Conservation (phyloP, 2,797 vertebrate genomes). For the Lagocephalus sceleratus region DNA sequence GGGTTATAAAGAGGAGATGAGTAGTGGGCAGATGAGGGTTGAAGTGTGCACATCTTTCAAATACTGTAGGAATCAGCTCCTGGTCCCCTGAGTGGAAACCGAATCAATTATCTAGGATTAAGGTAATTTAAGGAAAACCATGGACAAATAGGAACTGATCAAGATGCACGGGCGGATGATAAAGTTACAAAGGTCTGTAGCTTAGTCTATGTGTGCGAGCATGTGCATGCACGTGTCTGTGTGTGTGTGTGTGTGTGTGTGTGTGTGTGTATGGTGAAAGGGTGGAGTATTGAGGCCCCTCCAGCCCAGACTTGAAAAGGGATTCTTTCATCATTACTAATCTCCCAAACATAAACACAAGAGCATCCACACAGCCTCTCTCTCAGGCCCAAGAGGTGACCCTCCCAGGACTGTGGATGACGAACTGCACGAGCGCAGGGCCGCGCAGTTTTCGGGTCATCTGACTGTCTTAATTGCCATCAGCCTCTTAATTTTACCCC, state of each 20-base stretch:
- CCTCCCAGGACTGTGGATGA: constrained; percentile 68
- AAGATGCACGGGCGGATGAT: constrained; percentile 14
- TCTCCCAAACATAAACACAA: constrained; percentile 83
- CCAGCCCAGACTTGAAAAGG: constrained; percentile 78
- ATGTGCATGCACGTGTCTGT: background rate
- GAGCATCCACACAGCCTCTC: constrained; percentile 68
- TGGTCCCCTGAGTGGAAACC: constrained; percentile 3
- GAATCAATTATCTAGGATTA: constrained; percentile 15
- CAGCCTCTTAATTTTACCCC: constrained; percentile 49
- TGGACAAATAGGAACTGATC: constrained; percentile 12
- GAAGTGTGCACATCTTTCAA: constrained; percentile 30
- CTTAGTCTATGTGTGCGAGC: background rate
- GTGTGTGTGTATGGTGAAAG: constrained; percentile 39
- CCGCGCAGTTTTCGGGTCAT: constrained; percentile 37
- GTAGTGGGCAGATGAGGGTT: constrained; percentile 35
- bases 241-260: constrained; percentile 1
- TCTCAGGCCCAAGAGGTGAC: constrained; percentile 53
- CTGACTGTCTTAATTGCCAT: constrained; percentile 60
- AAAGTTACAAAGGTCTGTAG: constrained; percentile 6
- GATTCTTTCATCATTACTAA: constrained; percentile 84
- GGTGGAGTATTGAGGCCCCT: constrained; percentile 69
- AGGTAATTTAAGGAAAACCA: constrained; percentile 17
- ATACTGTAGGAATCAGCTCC: constrained; percentile 3
- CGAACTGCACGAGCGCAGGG: constrained; percentile 42
- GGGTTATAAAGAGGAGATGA: constrained; percentile 46